Percentiles rank a stretch among this genome's conserved stretches.
Conservation (phyloP, 2,113 vertebrate genomes). For the Cyrtonyx montezumae region DNA sequence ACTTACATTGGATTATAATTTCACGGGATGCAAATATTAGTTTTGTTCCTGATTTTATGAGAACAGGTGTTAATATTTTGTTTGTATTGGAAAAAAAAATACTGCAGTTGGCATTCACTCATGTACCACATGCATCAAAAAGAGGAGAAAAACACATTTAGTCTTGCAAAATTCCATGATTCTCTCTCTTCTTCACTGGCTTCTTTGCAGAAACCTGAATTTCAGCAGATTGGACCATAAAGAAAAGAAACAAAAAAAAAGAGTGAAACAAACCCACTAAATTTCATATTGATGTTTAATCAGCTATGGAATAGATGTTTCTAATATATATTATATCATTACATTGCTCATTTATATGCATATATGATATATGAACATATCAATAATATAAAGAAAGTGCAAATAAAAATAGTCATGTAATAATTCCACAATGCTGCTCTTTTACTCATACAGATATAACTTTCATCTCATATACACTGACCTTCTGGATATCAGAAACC, state of each 20-base stretch:
- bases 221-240: neutral
- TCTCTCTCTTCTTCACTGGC: neutral
- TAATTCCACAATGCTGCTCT: neutral
- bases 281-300: neutral
- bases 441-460: neutral
- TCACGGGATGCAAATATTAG: neutral
- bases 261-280: neutral
- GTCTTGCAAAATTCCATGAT: neutral
- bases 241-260: neutral
- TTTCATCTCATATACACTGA: neutral
- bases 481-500: neutral
- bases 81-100: neutral
- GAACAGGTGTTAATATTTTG: neutral
- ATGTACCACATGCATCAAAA: neutral
- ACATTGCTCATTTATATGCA: neutral
- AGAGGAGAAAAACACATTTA: neutral
- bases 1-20: neutral
- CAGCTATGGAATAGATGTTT: neutral
- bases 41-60: constrained; percentile 5
- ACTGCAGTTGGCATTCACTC: neutral
- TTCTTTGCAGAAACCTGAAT: neutral
- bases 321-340: neutral
- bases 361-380: neutral
- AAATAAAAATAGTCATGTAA: neutral
- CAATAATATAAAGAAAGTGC: neutral